These are phyloP conservation scores for Anser brachyrhynchus DNA, from an alignment of 2,113 vertebrate genomes.

Conservation along the genomic window DNA sequence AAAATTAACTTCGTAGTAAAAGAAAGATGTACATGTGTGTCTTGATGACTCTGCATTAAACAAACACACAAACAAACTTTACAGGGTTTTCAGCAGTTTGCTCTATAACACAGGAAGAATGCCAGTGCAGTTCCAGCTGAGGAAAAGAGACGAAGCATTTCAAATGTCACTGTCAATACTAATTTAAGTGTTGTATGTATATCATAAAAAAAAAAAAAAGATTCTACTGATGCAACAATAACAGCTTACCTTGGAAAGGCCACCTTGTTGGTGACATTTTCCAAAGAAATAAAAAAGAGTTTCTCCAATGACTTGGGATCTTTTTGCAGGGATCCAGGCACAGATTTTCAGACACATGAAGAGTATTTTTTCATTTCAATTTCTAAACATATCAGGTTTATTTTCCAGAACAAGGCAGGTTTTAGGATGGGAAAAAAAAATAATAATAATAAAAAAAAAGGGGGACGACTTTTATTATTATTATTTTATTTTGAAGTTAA, in stretches of 20 bases:
- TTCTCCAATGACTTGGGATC: rapidly evolving
- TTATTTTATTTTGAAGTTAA: too few relatives aligned
- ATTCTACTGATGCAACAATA: neutral
- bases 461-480: too few relatives aligned
- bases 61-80: neutral
- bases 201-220: neutral
- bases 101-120: neutral
- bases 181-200: neutral
- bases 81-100: neutral
- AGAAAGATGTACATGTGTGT: neutral
- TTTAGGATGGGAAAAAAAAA: neutral
- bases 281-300: rapidly evolving
- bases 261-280: neutral
- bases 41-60: neutral
- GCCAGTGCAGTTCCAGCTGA: neutral
- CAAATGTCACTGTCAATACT: neutral
- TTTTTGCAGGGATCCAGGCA: neutral
- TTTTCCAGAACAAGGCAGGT: neutral
- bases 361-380: neutral
- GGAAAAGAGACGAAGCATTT: neutral
- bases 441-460: too few relatives aligned
- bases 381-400: neutral
- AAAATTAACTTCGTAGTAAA: neutral
- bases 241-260: neutral
- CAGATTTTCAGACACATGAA: neutral